Percentiles rank a stretch among this genome's conserved stretches.
phyloP scores from a whole-genome alignment of 1,140 invertebrate genomes.

The Planococcus citri region DNA sequence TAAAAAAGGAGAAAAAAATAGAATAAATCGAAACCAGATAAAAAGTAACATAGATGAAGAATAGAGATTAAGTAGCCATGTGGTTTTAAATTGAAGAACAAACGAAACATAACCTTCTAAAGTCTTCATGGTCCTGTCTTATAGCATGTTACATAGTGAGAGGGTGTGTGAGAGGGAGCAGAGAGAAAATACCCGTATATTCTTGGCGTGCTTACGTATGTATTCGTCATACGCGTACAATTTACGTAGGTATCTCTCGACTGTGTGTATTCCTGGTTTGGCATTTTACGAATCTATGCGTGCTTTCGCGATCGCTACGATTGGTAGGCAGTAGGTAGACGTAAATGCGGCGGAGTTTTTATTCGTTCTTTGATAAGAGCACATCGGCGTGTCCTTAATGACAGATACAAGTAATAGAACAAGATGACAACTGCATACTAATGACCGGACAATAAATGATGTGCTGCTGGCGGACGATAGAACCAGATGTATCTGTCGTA shows the following conservation, averaged over 20 bases:
- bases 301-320: too few relatives aligned
- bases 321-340: too few relatives aligned
- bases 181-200: too few relatives aligned
- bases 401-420: slow-evolving; percentile 18
- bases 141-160: neutral
- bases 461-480: neutral
- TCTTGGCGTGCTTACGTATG: too few relatives aligned
- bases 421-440: slow-evolving; percentile 15
- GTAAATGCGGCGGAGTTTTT: neutral
- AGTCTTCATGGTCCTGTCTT: neutral
- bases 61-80: neutral
- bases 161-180: too few relatives aligned
- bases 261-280: too few relatives aligned
- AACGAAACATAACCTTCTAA: slow-evolving; percentile 3
- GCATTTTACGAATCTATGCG: neutral
- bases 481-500: too few relatives aligned
- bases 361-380: neutral
- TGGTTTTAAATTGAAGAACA: neutral
- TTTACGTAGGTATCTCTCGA: too few relatives aligned
- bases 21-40: slow-evolving; percentile 17
- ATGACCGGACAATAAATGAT: neutral
- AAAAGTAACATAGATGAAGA: slow-evolving; percentile 10
- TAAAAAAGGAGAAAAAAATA: neutral
- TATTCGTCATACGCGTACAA: neutral
- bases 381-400: neutral